Evolutionary conservation across 64 coral and sea anemone genomes (phyloP).

Genomic region (Stylophora pistillata): DNA sequence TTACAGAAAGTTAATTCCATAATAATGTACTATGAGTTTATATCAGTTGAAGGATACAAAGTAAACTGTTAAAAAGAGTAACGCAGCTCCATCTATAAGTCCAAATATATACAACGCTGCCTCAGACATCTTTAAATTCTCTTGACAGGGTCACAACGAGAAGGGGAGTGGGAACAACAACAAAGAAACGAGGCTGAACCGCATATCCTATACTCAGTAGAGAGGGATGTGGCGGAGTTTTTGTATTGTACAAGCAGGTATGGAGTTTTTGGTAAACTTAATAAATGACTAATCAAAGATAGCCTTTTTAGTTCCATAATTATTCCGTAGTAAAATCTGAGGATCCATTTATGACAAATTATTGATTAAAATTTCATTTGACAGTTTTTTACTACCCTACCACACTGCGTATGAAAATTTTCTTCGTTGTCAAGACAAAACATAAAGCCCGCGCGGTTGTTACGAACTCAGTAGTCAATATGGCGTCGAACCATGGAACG

Average conservation of each 20-base stretch:
- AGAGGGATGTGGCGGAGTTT: not conserved
- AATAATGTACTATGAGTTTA: not conserved
- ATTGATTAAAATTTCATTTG: not conserved
- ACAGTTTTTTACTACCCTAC: not conserved
- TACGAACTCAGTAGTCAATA: slow-evolving; percentile 67
- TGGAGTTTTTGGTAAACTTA: not conserved
- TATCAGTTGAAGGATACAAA: slow-evolving; percentile 91
- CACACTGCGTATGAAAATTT: not conserved
- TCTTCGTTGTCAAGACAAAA: slow-evolving; percentile 41
- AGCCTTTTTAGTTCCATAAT: too few species aligned
- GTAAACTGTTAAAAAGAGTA: slow-evolving; percentile 94
- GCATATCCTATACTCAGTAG: not conserved
- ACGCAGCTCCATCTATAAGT: slow-evolving; percentile 79
- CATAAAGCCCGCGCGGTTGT: slow-evolving; percentile 23
- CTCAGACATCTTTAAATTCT: slow-evolving; percentile 79
- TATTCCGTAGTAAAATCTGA: too few species aligned
- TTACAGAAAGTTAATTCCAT: too few species aligned
- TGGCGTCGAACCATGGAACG: slow-evolving; percentile 88
- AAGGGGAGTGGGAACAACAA: slow-evolving; percentile 16
- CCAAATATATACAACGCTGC: slow-evolving; percentile 87
- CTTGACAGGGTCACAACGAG: not conserved
- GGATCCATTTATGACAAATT: too few species aligned
- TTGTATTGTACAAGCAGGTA: not conserved
- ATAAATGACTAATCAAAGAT: too few species aligned
- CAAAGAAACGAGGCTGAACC: slow-evolving; percentile 1